Evolutionary conservation across 2,888 invertebrate species (phyloP).

Genomic region (Caenorhabditis becei): DNA sequence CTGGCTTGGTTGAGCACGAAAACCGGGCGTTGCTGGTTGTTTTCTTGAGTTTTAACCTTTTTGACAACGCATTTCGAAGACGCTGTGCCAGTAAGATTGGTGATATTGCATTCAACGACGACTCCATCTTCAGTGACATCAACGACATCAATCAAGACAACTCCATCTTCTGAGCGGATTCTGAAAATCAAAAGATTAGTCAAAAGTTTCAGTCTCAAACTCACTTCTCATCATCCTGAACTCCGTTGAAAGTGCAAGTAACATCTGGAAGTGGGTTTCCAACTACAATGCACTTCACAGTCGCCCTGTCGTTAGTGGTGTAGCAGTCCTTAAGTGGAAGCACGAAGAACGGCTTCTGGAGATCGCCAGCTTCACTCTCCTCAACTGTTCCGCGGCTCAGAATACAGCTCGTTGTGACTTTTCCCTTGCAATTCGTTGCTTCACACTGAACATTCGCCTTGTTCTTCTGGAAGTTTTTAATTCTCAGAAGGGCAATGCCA

Average conservation of each 20-base stretch:
- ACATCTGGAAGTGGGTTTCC: slow-evolving; percentile 64
- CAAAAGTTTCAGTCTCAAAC: background rate
- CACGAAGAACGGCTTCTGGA: slow-evolving; percentile 65
- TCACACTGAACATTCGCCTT: slow-evolving; percentile 57
- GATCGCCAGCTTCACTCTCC: slow-evolving; percentile 53
- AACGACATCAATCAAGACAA: slow-evolving; percentile 61
- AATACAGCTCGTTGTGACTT: slow-evolving; percentile 55
- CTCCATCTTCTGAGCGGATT: slow-evolving; percentile 69
- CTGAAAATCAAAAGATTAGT: slow-evolving; percentile 44
- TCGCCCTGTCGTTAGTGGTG: slow-evolving; percentile 31
- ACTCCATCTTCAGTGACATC: slow-evolving; percentile 56
- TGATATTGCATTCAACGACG: slow-evolving; percentile 56
- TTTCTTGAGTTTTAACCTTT: slow-evolving; percentile 32
- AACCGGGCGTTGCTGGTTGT: slow-evolving; percentile 59
- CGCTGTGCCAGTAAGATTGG: slow-evolving; percentile 50
- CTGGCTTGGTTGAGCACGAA: slow-evolving; percentile 63
- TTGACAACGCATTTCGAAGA: slow-evolving; percentile 52
- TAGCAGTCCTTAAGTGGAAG: slow-evolving; percentile 59
- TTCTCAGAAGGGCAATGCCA: slow-evolving; percentile 67
- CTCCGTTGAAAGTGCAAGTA: slow-evolving; percentile 51
- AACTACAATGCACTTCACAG: slow-evolving; percentile 62
- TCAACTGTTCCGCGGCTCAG: slow-evolving; percentile 19
- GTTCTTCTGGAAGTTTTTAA: slow-evolving; percentile 49
- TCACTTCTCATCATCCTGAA: slow-evolving; percentile 31
- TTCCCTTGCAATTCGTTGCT: slow-evolving; percentile 67